Conservation (phyloP, 2,888 invertebrate genomes). For the Himalopsyche tibetana region DNA sequence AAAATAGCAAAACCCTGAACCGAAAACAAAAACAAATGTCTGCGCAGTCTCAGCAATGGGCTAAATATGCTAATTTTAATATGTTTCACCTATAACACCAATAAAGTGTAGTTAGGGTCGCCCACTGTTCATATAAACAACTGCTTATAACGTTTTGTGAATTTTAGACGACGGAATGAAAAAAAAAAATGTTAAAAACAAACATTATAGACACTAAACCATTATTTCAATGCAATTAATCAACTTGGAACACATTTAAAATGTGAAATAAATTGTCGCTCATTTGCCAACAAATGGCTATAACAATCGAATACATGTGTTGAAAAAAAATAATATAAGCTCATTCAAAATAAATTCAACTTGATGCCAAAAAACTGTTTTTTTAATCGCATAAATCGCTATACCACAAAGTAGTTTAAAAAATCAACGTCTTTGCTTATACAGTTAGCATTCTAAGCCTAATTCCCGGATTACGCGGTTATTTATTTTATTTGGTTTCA, state of each 20-base stretch:
- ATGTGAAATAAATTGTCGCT: neutral
- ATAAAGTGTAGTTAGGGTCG: conserved; percentile 36
- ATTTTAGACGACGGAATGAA: neutral
- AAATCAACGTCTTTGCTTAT: too few relatives aligned
- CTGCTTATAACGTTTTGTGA: neutral
- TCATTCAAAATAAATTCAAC: too few relatives aligned
- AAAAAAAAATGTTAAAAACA: neutral
- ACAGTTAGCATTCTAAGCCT: too few relatives aligned
- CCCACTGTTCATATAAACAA: neutral
- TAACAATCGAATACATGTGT: too few relatives aligned
- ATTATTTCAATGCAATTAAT: neutral
- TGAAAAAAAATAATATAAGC: too few relatives aligned
- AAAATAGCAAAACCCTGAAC: neutral
- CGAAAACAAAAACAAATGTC: neutral
- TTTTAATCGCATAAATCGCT: too few relatives aligned
- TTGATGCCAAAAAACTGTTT: too few relatives aligned
- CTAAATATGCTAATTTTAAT: conserved; percentile 23
- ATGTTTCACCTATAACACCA: conserved; percentile 38
- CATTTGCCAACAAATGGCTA: too few relatives aligned
- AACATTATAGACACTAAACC: neutral
- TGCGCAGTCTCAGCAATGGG: neutral
- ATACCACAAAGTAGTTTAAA: too few relatives aligned
- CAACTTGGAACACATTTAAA: neutral
- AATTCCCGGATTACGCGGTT: too few relatives aligned
- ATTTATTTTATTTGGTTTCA: too few relatives aligned